Conservation (phyloP, 1,140 invertebrate species). For the Drosophila setifemur region DNA sequence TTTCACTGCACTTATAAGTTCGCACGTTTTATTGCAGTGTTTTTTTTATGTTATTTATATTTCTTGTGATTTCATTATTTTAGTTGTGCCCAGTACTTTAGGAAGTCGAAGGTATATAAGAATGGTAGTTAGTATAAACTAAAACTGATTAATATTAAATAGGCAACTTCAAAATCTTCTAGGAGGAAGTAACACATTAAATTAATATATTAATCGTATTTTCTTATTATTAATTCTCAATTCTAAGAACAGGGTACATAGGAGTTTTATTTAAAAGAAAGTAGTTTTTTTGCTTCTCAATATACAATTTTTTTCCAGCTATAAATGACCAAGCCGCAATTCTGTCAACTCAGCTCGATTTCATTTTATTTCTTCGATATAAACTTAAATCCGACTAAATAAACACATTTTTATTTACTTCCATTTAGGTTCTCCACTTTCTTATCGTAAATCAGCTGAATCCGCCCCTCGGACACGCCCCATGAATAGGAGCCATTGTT, state of each 20-base stretch:
- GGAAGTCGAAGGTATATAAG: background rate
- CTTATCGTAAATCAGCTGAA: background rate
- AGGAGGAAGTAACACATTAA: no score
- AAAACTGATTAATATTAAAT: background rate
- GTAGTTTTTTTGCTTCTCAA: conserved; percentile 10
- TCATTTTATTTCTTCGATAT: conserved; percentile 17
- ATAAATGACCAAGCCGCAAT: conserved; percentile 23
- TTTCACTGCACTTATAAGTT: conserved; percentile 28
- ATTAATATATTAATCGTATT: no score
- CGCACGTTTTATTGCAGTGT: conserved; percentile 29
- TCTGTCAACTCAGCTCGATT: conserved; percentile 22
- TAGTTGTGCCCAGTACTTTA: background rate
- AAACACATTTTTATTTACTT: conserved; percentile 3
- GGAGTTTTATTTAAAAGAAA: no score
- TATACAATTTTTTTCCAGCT: background rate
- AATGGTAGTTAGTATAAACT: background rate
- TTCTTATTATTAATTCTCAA: no score
- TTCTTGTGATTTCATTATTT: conserved; percentile 25
- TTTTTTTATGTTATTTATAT: conserved; percentile 28
- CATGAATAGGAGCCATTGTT: conserved; percentile 21
- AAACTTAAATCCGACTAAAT: background rate
- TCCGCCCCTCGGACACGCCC: conserved; percentile 9
- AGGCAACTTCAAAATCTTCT: no score
- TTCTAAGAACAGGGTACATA: background rate
- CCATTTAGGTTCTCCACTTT: background rate